A percentile compares a stretch with the other conserved stretches of the same genome.
Evolutionary conservation across 2,113 vertebrate genomes (phyloP).

Genomic region (Hyaena hyaena): DNA sequence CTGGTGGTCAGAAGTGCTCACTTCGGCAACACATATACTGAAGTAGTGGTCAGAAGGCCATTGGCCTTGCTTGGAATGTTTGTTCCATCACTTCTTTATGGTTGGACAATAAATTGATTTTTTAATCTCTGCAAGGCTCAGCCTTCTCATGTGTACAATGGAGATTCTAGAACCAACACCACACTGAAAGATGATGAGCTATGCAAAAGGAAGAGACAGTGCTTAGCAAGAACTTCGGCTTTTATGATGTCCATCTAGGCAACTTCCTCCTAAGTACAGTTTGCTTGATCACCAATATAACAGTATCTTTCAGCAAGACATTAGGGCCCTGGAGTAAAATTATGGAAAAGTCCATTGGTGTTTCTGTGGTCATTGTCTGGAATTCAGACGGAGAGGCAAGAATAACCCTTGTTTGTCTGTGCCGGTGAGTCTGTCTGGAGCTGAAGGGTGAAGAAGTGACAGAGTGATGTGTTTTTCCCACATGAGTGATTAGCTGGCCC

Average conservation of each 20-base stretch:
- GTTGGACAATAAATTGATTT: not conserved
- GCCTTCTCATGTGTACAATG: not conserved
- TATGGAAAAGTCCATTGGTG: not conserved
- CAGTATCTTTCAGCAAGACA: not conserved
- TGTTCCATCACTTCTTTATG: not conserved
- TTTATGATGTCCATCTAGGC: not conserved
- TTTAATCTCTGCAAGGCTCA: not conserved
- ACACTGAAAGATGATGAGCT: not conserved
- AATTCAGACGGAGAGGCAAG: not conserved
- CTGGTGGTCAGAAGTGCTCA: not conserved
- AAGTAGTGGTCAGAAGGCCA: too few species aligned
- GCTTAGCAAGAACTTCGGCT: not conserved
- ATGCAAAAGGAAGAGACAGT: not conserved
- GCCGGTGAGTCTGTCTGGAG: not conserved
- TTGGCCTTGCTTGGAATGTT: not conserved
- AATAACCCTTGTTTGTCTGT: not conserved
- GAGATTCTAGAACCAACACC: not conserved
- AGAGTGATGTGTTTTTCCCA: not conserved
- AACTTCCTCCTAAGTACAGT: not conserved
- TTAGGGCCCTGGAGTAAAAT: not conserved
- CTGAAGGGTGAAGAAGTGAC: not conserved
- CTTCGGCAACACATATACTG: too few species aligned
- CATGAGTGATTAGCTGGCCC: too few species aligned
- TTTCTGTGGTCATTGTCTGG: not conserved
- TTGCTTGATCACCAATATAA: not conserved